These are phyloP conservation scores for Bovichtus diacanthus DNA, from an alignment of 2,797 vertebrate genomes.

Conservation along the genomic window DNA sequence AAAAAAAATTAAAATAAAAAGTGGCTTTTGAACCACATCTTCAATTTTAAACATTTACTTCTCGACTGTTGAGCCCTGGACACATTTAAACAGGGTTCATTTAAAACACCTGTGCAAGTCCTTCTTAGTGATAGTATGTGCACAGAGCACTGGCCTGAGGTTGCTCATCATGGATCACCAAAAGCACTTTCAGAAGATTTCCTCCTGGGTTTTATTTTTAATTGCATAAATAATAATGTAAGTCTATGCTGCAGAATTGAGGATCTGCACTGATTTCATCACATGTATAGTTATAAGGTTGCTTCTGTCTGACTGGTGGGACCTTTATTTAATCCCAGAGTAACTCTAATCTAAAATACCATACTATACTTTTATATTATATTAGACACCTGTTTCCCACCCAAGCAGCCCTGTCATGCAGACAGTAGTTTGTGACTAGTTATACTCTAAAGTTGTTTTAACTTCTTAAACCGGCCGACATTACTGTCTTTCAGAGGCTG, in stretches of 20 bases:
- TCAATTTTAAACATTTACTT: neutral
- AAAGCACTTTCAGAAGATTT: neutral
- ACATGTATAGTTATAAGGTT: neutral
- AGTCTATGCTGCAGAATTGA: neutral
- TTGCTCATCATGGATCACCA: neutral
- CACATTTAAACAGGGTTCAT: neutral
- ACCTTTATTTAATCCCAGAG: neutral
- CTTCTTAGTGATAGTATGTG: neutral
- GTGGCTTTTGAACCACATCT: rapidly evolving
- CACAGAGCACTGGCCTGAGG: neutral
- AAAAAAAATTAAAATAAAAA: too few relatives aligned
- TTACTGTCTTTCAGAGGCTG: neutral
- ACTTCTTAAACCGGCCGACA: neutral
- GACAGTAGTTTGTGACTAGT: too few relatives aligned
- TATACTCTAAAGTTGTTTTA: neutral
- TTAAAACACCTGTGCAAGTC: neutral
- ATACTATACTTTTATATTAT: neutral
- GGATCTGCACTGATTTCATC: neutral
- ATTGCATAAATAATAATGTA: neutral
- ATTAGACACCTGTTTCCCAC: too few relatives aligned
- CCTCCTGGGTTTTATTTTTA: neutral
- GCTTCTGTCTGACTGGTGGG: neutral
- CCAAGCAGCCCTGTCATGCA: too few relatives aligned
- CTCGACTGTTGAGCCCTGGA: neutral
- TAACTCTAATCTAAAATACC: neutral